Conservation (phyloP, 2,888 invertebrate species). For the Agrochola litura region DNA sequence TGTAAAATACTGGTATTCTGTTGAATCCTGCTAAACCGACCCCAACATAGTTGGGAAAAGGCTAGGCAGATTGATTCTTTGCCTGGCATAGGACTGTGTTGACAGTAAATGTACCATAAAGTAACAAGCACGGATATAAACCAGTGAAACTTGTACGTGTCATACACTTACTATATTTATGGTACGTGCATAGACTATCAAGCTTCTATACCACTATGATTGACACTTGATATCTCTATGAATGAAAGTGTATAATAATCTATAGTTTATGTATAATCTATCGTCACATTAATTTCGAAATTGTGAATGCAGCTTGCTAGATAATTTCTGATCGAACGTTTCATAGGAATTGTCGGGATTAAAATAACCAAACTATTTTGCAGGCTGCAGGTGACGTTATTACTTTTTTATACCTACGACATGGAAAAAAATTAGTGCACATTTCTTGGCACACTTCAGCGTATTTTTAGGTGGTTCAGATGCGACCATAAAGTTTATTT, state of each 20-base stretch:
- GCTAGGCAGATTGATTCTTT: not conserved
- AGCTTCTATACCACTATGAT: conserved; percentile 43
- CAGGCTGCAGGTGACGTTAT: no score
- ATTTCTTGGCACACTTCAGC: no score
- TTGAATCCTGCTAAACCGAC: not conserved
- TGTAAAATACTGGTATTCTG: not conserved
- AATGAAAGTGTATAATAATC: conserved; percentile 52
- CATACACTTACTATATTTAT: conserved; percentile 48
- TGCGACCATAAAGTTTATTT: not conserved
- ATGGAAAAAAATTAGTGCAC: no score
- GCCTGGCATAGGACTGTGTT: not conserved
- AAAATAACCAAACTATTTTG: not conserved
- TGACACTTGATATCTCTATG: conserved; percentile 56
- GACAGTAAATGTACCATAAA: conserved; percentile 44
- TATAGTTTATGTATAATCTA: conserved; percentile 34
- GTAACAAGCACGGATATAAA: conserved; percentile 18
- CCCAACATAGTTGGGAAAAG: not conserved
- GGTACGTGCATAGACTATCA: conserved; percentile 52
- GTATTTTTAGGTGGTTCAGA: no score
- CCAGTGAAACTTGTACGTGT: conserved; percentile 53
- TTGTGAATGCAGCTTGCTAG: conserved; percentile 4
- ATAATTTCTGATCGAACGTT: conserved; percentile 5
- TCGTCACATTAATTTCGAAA: conserved; percentile 37
- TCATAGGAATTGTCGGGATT: not conserved
- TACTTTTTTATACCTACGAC: no score